Conservation (phyloP, 1,140 invertebrate genomes). For the Coboldia fuscipes region DNA sequence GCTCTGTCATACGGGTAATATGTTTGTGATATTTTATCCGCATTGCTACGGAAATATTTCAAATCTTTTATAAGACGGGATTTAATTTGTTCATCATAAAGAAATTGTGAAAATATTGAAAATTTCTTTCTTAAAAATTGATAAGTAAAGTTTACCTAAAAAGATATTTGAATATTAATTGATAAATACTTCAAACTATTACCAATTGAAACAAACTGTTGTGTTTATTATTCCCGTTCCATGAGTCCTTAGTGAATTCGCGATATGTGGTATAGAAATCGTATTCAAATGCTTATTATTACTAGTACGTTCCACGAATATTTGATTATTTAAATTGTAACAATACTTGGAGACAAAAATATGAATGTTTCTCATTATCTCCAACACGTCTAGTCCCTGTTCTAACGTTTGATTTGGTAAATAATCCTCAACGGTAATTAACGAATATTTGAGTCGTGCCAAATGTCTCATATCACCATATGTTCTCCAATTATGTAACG, state of each 20-base stretch:
- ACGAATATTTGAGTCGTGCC: slow-evolving; percentile 63
- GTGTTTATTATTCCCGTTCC: slow-evolving; percentile 96
- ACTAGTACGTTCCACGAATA: slow-evolving; percentile 82
- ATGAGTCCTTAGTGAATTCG: slow-evolving; percentile 94
- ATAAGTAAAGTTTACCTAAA: slow-evolving; percentile 81
- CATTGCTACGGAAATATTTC: slow-evolving; percentile 37
- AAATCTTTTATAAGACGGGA: slow-evolving; percentile 83
- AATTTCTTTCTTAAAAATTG: slow-evolving; percentile 91
- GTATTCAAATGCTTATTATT: slow-evolving; percentile 92
- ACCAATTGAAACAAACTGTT: slow-evolving; percentile 24
- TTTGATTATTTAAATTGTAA: slow-evolving; percentile 95
- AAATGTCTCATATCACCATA: slow-evolving; percentile 92
- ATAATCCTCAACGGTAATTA: slow-evolving; percentile 71
- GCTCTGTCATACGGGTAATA: slow-evolving; percentile 73
- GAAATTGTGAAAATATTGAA: slow-evolving; percentile 88
- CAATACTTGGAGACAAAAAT: slow-evolving; percentile 84
- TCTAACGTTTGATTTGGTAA: slow-evolving; percentile 92
- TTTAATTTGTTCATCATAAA: slow-evolving; percentile 97
- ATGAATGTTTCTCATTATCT: slow-evolving; percentile 94
- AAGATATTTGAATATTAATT: neutral
- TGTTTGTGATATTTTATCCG: slow-evolving; percentile 21
- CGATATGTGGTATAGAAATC: slow-evolving; percentile 85
- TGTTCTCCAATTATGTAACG: slow-evolving; percentile 92
- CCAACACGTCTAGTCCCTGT: slow-evolving; percentile 91
- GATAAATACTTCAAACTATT: slow-evolving; percentile 3